These are phyloP conservation scores for Rhagium mordax DNA, from an alignment of 2,888 invertebrate species.

Conservation along the genomic window DNA sequence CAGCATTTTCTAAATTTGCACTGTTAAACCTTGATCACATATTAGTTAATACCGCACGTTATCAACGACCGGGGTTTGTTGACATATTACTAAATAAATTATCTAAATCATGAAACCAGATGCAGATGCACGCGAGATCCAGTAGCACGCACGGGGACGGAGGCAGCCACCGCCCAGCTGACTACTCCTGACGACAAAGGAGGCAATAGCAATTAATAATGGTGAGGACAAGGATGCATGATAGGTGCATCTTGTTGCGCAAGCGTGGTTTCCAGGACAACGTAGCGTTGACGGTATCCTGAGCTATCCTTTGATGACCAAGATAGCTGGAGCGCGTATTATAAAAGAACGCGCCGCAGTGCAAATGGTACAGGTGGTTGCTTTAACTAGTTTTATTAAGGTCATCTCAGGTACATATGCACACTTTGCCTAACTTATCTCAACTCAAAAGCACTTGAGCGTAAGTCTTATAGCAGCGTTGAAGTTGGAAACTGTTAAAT, in stretches of 20 bases:
- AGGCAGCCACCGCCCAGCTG: constrained; percentile 73
- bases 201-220: constrained; percentile 60
- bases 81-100: constrained; percentile 37
- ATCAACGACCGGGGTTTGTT: constrained; percentile 24
- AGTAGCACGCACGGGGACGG: constrained; percentile 62
- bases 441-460: not conserved
- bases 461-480: not conserved
- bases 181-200: constrained; percentile 67
- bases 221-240: constrained; percentile 56
- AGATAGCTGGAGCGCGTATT: constrained; percentile 39
- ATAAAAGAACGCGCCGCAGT: constrained; percentile 14
- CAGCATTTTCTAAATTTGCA: constrained; percentile 42
- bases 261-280: constrained; percentile 68
- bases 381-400: constrained; percentile 24
- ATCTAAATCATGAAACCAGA: constrained; percentile 40
- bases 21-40: constrained; percentile 35
- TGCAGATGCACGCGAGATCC: constrained; percentile 57
- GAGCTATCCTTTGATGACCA: constrained; percentile 34
- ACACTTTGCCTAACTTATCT: constrained; percentile 6
- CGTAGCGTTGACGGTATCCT: constrained; percentile 55
- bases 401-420: not conserved
- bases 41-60: constrained; percentile 23
- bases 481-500: not conserved
- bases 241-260: constrained; percentile 60
- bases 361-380: constrained; percentile 52